Evolutionary conservation across 2,888 invertebrate species (phyloP).

Genomic region (Notodonta ziczac): DNA sequence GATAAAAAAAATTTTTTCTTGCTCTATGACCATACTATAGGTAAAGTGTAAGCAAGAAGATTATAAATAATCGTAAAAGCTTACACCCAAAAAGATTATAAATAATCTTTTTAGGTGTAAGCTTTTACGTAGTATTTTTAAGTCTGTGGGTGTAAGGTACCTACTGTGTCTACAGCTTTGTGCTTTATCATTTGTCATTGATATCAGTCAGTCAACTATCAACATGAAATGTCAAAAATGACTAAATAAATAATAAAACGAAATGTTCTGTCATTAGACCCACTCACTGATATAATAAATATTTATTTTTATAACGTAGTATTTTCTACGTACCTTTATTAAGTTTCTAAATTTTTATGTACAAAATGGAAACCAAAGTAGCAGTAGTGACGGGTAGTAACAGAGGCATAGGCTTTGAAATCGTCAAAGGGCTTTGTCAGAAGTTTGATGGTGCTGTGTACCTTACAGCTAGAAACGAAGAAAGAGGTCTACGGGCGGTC

Average conservation of each 20-base stretch:
- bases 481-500: constrained; percentile 86
- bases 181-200: too few species aligned
- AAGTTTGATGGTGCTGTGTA: constrained; percentile 89
- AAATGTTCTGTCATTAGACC: constrained; percentile 36
- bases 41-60: too few species aligned
- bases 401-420: constrained; percentile 78
- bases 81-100: too few species aligned
- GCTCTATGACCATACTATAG: too few species aligned
- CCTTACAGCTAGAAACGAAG: constrained; percentile 88
- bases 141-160: too few species aligned
- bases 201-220: too few species aligned
- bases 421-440: constrained; percentile 85
- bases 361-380: constrained; percentile 82
- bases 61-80: too few species aligned
- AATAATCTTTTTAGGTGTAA: too few species aligned
- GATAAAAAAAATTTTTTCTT: too few species aligned
- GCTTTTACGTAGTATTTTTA: too few species aligned
- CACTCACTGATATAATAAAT: constrained; percentile 43
- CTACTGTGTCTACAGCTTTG: too few species aligned
- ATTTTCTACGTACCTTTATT: constrained; percentile 57
- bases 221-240: constrained; percentile 37
- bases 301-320: constrained; percentile 67
- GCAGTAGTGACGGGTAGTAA: constrained; percentile 79
- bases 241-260: constrained; percentile 41
- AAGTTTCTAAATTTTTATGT: constrained; percentile 62